Conservation (phyloP, 2,888 invertebrate genomes). For the Drosophila acutilabella region DNA sequence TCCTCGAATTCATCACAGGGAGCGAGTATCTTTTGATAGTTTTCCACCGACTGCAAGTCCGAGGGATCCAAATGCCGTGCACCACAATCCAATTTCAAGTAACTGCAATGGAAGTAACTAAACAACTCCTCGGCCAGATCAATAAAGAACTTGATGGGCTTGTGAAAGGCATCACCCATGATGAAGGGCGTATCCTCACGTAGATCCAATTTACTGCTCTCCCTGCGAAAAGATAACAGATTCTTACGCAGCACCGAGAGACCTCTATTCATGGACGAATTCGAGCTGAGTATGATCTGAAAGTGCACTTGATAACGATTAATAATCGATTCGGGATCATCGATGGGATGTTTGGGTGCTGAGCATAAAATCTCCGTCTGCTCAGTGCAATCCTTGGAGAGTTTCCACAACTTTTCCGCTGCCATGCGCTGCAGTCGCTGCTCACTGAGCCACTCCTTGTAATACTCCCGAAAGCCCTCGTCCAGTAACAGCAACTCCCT, state of each 20-base stretch:
- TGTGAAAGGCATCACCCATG: conserved; percentile 76
- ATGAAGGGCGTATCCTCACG: conserved; percentile 56
- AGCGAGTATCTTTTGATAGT: conserved; percentile 58
- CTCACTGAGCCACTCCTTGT: conserved; percentile 56
- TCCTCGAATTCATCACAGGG: conserved; percentile 77
- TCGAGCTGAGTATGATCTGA: conserved; percentile 61
- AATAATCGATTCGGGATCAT: conserved; percentile 59
- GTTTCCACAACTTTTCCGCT: conserved; percentile 58
- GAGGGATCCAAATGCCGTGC: conserved; percentile 69
- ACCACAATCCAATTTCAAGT: conserved; percentile 61
- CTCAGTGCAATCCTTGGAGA: conserved; percentile 65
- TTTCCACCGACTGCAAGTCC: conserved; percentile 57
- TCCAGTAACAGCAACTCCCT: conserved; percentile 62
- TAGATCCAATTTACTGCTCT: conserved; percentile 56
- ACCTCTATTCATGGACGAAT: conserved; percentile 33
- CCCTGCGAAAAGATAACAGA: conserved; percentile 56
- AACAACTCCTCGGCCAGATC: conserved; percentile 76
- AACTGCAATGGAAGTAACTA: conserved; percentile 65
- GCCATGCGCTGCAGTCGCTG: conserved; percentile 65
- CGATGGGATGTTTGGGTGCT: conserved; percentile 51
- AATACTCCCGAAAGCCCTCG: conserved; percentile 53
- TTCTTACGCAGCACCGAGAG: conserved; percentile 49
- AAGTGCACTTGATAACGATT: conserved; percentile 65
- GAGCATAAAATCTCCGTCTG: conserved; percentile 50
- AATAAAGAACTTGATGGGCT: conserved; percentile 74